Evolutionary conservation across 2,888 invertebrate species (phyloP), one percentile per base, ranked within the genome.

Genomic region (Nomada flava): DNA sequence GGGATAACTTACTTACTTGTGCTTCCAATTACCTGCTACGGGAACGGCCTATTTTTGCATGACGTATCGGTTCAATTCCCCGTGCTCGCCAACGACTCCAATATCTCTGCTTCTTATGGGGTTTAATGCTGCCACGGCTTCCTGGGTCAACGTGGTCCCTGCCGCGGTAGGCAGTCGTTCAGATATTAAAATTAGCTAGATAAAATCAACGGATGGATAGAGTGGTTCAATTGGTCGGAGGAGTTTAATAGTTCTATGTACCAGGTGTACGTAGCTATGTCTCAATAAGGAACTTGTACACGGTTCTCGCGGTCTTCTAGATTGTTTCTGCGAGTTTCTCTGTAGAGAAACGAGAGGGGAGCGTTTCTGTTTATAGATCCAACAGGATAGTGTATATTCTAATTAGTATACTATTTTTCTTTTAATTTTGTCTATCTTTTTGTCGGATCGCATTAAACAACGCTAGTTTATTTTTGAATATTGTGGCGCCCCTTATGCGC

Each of bases 1-100:
- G 20, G 23, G 64, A 76, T 72, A 80, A 82, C 70, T 82, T 82
- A 82, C 70, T 82, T 82, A 81, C 59, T 71, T 72, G 70, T 53
- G 44, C 53, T 65, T 76, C 82, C 75, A 73, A 75, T 76, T 71
- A 75, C 42, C 63, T 36, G 47, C 9, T 36, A 47, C 69, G 36
- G 18, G 18, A n/a, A 59, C 42, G 62, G 62, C 65, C 67, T 29
- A 82, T 80, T 80, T 80, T 82, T 73, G 20, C 70, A 36, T 67
- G 65, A 75, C 36, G 76, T 59, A 63, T 71, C 69, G 74, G 55
- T 63, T 71, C 63, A 20, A 75, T 80, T 53, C 65, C 64, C 60
- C 50, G 44, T 52, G 50, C 57, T 36, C 13, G 18, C n/a, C 26
- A 2, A 3, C 3, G 36, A 3, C 23, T 23, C 20, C 18, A 26